Evolutionary conservation across 2,888 invertebrate genomes (phyloP).

Genomic region (Cinara cedri): DNA sequence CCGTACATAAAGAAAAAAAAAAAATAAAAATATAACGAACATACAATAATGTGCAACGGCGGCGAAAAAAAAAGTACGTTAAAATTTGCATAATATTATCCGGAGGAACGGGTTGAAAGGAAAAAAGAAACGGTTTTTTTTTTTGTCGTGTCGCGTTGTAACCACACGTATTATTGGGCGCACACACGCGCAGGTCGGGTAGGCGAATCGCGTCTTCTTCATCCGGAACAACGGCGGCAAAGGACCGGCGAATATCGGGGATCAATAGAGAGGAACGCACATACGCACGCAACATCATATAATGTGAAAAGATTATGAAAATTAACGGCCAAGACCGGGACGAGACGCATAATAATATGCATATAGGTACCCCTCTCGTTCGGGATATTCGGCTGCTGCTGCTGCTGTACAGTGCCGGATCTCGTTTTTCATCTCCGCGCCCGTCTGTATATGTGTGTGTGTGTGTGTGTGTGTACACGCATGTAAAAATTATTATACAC

Average conservation of each 20-base stretch:
- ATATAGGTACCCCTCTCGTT: neutral
- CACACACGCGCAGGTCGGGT: no score
- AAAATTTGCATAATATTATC: slow-evolving; percentile 52
- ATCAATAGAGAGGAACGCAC: slow-evolving; percentile 32
- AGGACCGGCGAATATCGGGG: slow-evolving; percentile 17
- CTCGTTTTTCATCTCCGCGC: slow-evolving; percentile 51
- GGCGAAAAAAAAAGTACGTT: slow-evolving; percentile 39
- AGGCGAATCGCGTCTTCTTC: neutral
- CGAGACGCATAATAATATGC: neutral
- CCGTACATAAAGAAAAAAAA: no score
- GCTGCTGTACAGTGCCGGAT: no score
- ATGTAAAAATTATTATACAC: neutral
- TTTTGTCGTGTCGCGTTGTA: neutral
- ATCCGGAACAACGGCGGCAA: slow-evolving; percentile 19
- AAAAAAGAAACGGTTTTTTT: slow-evolving; percentile 54
- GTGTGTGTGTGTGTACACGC: neutral
- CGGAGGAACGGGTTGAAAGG: slow-evolving; percentile 23
- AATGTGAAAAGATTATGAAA: slow-evolving; percentile 45
- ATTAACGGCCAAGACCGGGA: slow-evolving; percentile 48
- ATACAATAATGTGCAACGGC: neutral
- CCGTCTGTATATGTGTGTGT: neutral
- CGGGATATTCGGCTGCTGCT: no score
- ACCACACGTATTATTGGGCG: neutral
- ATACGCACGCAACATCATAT: neutral
- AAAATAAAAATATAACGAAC: no score